phyloP scores from a whole-genome alignment of 1,140 invertebrate species.

The Drosophila sp. region DNA sequence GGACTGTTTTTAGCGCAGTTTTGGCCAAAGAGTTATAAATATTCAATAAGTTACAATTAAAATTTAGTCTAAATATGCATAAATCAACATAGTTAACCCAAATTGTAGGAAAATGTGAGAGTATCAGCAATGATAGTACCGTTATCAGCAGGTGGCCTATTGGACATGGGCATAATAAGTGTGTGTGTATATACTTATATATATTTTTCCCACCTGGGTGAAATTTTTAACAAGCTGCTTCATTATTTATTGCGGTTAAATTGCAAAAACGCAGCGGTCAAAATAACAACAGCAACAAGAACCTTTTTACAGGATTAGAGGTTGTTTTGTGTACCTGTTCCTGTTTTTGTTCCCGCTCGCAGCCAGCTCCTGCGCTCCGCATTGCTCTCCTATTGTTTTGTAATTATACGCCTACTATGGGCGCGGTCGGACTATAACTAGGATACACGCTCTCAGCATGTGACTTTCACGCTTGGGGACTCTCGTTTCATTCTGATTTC shows the following conservation, averaged over 20 bases:
- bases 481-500: not conserved
- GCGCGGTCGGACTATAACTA: conserved; percentile 12
- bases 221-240: conserved; percentile 61
- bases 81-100: conserved; percentile 29
- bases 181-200: conserved; percentile 19
- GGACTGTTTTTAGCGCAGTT: conserved; percentile 49
- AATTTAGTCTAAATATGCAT: conserved; percentile 46
- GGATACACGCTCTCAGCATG: conserved; percentile 33
- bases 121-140: not conserved
- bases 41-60: conserved; percentile 47
- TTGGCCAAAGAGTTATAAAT: conserved; percentile 26
- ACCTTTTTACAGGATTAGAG: conserved; percentile 37
- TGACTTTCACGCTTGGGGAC: conserved; percentile 35
- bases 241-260: conserved; percentile 68
- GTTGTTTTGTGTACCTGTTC: not conserved
- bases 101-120: not conserved
- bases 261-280: conserved; percentile 60
- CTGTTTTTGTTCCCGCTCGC: not conserved
- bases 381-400: conserved; percentile 47
- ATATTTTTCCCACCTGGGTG: conserved; percentile 13
- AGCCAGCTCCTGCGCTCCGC: conserved; percentile 13
- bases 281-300: conserved; percentile 41
- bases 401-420: conserved; percentile 51
- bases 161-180: conserved; percentile 24
- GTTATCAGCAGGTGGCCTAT: not conserved